Evolutionary conservation across 1,140 invertebrate species (phyloP), one percentile per base, ranked within the genome.

Genomic region (Diachasmimorpha longicaudata): DNA sequence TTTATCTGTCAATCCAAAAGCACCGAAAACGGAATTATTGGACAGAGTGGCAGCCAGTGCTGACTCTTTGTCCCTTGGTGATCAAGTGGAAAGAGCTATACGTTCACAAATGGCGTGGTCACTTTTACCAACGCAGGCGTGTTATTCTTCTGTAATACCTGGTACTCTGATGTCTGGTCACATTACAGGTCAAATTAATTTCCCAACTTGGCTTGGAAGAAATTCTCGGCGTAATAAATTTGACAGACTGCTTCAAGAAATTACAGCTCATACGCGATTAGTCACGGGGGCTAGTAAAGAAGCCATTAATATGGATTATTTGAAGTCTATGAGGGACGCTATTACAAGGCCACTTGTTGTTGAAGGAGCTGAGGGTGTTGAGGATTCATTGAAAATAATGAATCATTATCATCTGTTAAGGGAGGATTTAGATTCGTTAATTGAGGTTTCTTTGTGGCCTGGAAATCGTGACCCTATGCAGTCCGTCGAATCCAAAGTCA

Each of bases 151-250:
- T 72, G 95, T 98, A 21, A 90, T 99, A 58, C 98, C 98, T 0
- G 96, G 97, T 0, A 92, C 94, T 80, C 89, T 93, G 37, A 92
- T 99, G 92, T 91, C 93, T 44, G 97, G 98, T 1, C 90, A 93
- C 82, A 87, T 97, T 21, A 88, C 88, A 2, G 91, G 91, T 0
- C 93, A 95, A 90, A 95, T 98, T 10, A 92, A 95, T 81, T 99
- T 99, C 88, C 98, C 99, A 4, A 86, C 91, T 19, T 99, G 98
- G 97, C 92, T 99, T 37, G 99, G 98, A 0, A 97, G 97, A 87
- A 97, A 98, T 90, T 99, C 98, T 0, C 93, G 91, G 70, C 90
- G 91, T 69, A 93, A 89, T 78, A 98, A 98, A 89, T 92, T 95
- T 82, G 91, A 95, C 58, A 93, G 92, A 95, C 74, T 89, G 52